These are phyloP conservation scores for Priocnemis perturbator DNA, from an alignment of 2,888 invertebrate genomes.

Conservation along the genomic window DNA sequence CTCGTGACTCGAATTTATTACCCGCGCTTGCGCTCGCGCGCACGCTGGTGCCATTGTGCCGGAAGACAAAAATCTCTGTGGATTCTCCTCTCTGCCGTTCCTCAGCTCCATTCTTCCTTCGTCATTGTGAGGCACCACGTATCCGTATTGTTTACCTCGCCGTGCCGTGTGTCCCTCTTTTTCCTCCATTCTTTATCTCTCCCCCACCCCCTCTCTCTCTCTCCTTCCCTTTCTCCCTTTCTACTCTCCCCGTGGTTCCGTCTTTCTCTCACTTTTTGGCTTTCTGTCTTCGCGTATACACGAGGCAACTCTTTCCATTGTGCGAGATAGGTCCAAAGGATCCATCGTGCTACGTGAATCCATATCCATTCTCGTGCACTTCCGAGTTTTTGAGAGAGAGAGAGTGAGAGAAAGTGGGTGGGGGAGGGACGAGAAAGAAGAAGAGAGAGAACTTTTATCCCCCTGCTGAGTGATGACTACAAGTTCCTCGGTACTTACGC, in stretches of 20 bases:
- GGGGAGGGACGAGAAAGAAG: too few species aligned
- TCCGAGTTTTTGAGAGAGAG: too few species aligned
- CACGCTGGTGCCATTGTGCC: slow-evolving; percentile 38
- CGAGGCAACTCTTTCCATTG: slow-evolving; percentile 50
- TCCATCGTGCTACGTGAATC: slow-evolving; percentile 34
- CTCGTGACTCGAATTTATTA: slow-evolving; percentile 4
- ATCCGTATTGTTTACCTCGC: slow-evolving; percentile 50
- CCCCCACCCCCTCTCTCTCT: slow-evolving; percentile 10
- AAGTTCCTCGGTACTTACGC: too few species aligned
- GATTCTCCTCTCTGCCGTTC: slow-evolving; percentile 19
- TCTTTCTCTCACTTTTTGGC: slow-evolving; percentile 17
- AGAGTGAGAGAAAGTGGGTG: not conserved
- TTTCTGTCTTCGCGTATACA: slow-evolving; percentile 30
- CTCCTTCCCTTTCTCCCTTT: slow-evolving; percentile 15
- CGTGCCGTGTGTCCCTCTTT: slow-evolving; percentile 22
- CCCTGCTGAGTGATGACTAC: too few species aligned
- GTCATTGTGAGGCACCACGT: slow-evolving; percentile 51
- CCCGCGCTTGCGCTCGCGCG: not conserved
- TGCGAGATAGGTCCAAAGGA: slow-evolving; percentile 39
- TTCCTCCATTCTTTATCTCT: slow-evolving; percentile 23
- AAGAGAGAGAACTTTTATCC: too few species aligned
- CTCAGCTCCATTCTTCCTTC: slow-evolving; percentile 36
- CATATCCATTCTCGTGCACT: too few species aligned
- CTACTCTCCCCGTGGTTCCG: too few species aligned
- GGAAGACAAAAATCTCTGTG: slow-evolving; percentile 46